Base-by-base conservation (phyloP, 2,797 vertebrate species). In the Phyllotis vaccarum region DNA sequence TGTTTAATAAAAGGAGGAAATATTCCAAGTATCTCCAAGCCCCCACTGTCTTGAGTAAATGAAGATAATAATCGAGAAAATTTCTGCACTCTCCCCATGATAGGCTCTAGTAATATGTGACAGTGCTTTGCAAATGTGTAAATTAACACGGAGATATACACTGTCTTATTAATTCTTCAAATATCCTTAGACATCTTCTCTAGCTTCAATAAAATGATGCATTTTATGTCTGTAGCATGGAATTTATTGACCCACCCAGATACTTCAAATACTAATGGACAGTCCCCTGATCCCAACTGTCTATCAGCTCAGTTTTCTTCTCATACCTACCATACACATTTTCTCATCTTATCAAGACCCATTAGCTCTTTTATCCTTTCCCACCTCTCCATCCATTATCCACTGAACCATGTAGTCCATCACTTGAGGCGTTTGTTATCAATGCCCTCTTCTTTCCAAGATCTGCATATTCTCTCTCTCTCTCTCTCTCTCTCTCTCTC, bases 11-110 rank as follows among this genome's bases (percentile, higher is more conserved):
- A 49, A 52, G 3, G 3, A 46, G 31, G 21, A 49, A 83, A 5
- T 86, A 40, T 16, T 58, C 56, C 74, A 83, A 92, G 17, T 62
- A 54, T 93, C 74, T 60, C 90, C 46, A 96, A 96, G 17, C 22
- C 22, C 62, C 29, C n/a, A 40, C 56, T 75, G 40, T 89, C 89
- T 94, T 27, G 58, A 49, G 29, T 81, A 86, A 96, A 90, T 79
- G 76, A 92, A 92, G 70, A 91, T 94, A 88, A 96, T 70, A 68
- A 62, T 60, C 64, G 82, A 94, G 58, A 56, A 93, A 86, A 86
- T 86, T 72, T 56, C 74, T 88, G n/a, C 29, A 40, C 46, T 91
- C 22, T 54, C 49, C 13, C 11, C 78, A 54, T 86, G 37, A 43
- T 8, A 95, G 72, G 72, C 89, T 92, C 64, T 96, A 21, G 62